Evolutionary conservation across 37 sponge, comb jelly and placozoan genomes (phyloP).

Genomic region (Crambe crambe): DNA sequence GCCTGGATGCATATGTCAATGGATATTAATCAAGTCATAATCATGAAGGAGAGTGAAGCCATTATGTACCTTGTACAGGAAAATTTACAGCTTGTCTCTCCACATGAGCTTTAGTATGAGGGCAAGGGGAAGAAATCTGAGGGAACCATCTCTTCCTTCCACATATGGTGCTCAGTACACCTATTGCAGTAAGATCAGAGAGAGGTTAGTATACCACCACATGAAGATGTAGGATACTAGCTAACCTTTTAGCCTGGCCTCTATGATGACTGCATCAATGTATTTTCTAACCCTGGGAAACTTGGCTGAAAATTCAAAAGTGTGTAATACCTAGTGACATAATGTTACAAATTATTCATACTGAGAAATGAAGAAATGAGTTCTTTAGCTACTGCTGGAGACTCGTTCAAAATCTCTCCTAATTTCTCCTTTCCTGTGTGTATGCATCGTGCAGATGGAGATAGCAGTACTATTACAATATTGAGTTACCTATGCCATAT

Average conservation of each 20-base stretch:
- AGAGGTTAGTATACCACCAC: too few species aligned
- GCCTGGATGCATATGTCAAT: too few species aligned
- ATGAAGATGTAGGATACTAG: too few species aligned
- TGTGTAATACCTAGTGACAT: too few species aligned
- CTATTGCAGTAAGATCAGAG: too few species aligned
- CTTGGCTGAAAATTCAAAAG: constrained; percentile 24
- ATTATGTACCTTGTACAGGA: constrained; percentile 69
- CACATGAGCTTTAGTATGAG: constrained; percentile 19
- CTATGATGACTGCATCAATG: constrained; percentile 28
- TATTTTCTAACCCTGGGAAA: constrained; percentile 59
- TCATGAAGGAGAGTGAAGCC: not conserved
- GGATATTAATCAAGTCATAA: not conserved
- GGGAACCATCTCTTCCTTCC: constrained; percentile 66
- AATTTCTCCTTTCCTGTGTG: constrained; percentile 72
- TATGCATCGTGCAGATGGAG: too few species aligned
- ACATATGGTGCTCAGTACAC: constrained; percentile 45
- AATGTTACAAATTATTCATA: too few species aligned
- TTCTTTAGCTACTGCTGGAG: constrained; percentile 53
- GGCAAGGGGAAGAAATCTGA: constrained; percentile 43
- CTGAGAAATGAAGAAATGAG: constrained; percentile 69
- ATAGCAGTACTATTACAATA: not conserved
- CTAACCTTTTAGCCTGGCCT: constrained; percentile 54
- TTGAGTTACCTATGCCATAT: constrained; percentile 78
- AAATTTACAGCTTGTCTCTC: constrained; percentile 90
- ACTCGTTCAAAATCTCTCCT: constrained; percentile 57